Evolutionary conservation across 2,113 vertebrate species (phyloP).

Genomic region (Corythornis madagascariensis): DNA sequence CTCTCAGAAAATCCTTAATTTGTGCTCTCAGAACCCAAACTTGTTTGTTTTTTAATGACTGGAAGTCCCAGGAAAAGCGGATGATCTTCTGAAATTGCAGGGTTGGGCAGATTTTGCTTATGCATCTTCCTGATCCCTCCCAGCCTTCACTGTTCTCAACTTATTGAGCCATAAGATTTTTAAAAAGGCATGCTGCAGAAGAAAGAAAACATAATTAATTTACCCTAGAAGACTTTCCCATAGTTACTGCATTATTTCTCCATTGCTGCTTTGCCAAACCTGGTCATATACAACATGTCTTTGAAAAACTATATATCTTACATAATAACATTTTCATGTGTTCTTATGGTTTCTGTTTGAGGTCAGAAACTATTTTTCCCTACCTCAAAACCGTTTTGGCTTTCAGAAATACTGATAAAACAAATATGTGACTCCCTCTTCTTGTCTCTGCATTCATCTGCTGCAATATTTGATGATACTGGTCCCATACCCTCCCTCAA

Average conservation of each 20-base stretch:
- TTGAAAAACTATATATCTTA: background rate
- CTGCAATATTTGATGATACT: background rate
- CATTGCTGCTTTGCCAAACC: background rate
- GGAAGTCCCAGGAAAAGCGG: background rate
- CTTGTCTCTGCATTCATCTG: background rate
- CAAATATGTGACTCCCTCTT: background rate
- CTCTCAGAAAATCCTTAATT: background rate
- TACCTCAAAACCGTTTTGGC: background rate
- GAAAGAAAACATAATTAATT: background rate
- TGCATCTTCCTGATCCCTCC: background rate
- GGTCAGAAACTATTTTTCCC: background rate
- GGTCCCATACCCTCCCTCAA: background rate
- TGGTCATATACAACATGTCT: accelerated
- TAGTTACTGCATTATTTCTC: background rate
- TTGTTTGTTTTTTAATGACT: background rate
- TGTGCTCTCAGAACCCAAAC: background rate
- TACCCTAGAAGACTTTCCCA: background rate
- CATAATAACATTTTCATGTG: background rate
- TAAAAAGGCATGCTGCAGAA: background rate
- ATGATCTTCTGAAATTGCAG: background rate
- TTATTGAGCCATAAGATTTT: background rate
- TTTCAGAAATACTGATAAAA: background rate
- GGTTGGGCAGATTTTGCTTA: background rate
- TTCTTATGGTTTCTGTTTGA: background rate
- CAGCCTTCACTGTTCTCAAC: background rate